Percentiles rank a stretch among this genome's conserved stretches.
Conservation (phyloP, 1,140 invertebrate species). For the Schlechtendalia chinensis region DNA sequence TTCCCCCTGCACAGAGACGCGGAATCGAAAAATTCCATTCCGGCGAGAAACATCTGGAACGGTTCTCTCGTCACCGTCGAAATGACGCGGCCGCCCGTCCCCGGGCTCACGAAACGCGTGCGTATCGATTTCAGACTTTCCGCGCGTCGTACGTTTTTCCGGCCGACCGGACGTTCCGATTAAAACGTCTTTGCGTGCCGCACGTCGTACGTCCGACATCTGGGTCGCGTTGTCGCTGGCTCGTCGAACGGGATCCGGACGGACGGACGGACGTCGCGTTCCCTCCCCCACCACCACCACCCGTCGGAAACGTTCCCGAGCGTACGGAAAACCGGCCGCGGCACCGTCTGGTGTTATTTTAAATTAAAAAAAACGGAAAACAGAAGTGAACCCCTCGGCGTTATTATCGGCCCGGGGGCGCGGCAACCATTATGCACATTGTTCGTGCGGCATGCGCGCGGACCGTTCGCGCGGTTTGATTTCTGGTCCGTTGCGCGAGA, state of each 20-base stretch:
- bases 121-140: no score
- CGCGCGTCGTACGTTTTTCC: no score
- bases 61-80: constrained; percentile 26
- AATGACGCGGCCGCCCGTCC: no score
- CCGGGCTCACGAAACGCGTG: no score
- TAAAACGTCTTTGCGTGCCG: neutral
- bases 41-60: constrained; percentile 32
- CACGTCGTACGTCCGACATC: no score
- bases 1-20: no score
- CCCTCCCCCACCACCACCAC: no score
- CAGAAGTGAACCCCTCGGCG: neutral
- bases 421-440: neutral
- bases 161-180: neutral
- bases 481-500: constrained; percentile 24
- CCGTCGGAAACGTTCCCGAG: no score
- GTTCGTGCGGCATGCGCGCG: constrained; percentile 14
- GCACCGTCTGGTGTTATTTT: constrained; percentile 21
- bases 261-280: no score
- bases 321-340: neutral
- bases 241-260: no score
- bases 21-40: constrained; percentile 18
- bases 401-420: neutral
- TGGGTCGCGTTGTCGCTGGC: no score
- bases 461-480: constrained; percentile 32
- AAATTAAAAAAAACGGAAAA: constrained; percentile 25